phyloP scores from a whole-genome alignment of 1,140 invertebrate genomes.

The Nasonia giraulti region DNA sequence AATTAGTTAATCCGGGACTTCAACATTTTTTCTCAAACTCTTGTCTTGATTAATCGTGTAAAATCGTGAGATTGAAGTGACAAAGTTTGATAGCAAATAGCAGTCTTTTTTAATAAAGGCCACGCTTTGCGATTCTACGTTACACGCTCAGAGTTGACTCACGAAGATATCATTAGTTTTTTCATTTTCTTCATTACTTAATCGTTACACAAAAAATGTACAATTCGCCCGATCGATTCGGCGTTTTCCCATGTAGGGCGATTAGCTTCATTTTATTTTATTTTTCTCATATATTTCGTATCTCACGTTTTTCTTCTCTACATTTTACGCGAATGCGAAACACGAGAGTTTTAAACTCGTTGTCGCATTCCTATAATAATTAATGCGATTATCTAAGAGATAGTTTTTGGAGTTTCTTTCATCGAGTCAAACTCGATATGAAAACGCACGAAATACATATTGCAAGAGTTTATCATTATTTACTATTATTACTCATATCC shows the following conservation, averaged over 20 bases:
- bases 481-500: slow-evolving; percentile 22
- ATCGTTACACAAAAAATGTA: slow-evolving; percentile 42
- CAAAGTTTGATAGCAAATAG: slow-evolving; percentile 32
- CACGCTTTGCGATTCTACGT: slow-evolving; percentile 41
- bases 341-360: slow-evolving; percentile 24
- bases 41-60: not conserved
- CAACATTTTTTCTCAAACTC: not conserved
- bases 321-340: slow-evolving; percentile 29
- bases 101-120: slow-evolving; percentile 51
- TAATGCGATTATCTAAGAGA: slow-evolving; percentile 20
- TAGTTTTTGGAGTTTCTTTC: slow-evolving; percentile 38
- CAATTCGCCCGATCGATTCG: slow-evolving; percentile 38
- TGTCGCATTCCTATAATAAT: slow-evolving; percentile 35
- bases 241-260: not conserved
- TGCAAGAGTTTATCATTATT: slow-evolving; percentile 34
- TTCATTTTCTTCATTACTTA: slow-evolving; percentile 10
- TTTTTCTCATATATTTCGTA: not conserved
- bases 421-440: slow-evolving; percentile 37
- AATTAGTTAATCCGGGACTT: not conserved
- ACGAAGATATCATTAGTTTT: slow-evolving; percentile 42
- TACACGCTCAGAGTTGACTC: slow-evolving; percentile 25
- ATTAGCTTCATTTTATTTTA: slow-evolving; percentile 6
- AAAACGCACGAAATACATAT: slow-evolving; percentile 30
- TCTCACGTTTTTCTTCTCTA: not conserved
- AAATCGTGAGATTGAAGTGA: slow-evolving; percentile 30